phyloP scores from a whole-genome alignment of 2,888 invertebrate genomes.

The Drosophila koepferae region DNA sequence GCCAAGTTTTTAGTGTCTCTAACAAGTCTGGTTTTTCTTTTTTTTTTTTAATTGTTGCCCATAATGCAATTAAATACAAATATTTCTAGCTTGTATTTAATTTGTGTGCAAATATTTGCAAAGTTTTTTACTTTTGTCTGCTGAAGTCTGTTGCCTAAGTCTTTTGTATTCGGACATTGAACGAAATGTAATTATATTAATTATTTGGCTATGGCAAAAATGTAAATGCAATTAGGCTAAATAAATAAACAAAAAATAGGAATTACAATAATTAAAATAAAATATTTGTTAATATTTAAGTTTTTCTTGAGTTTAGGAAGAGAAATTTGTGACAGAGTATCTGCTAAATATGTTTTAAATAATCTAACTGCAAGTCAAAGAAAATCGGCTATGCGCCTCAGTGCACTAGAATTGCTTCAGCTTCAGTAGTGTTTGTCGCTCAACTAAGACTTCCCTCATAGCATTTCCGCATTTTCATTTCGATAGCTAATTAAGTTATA shows the following conservation, averaged over 20 bases:
- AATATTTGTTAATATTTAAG: neutral
- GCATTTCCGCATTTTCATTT: conserved; percentile 53
- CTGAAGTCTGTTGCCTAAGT: conserved; percentile 32
- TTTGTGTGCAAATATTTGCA: conserved; percentile 60
- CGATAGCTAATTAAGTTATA: conserved; percentile 63
- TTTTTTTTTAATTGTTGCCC: conserved; percentile 65
- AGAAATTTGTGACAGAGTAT: neutral
- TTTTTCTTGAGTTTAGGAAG: too few species aligned
- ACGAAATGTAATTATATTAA: conserved; percentile 51
- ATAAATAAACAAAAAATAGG: neutral
- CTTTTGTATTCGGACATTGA: conserved; percentile 37
- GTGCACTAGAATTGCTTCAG: conserved; percentile 36
- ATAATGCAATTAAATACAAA: conserved; percentile 73
- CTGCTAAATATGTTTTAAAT: neutral
- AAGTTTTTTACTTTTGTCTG: conserved; percentile 9
- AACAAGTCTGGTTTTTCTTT: conserved; percentile 44
- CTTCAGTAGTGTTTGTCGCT: neutral
- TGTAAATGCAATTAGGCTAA: conserved; percentile 54
- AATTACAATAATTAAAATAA: neutral
- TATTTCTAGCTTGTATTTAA: conserved; percentile 64
- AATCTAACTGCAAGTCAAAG: conserved; percentile 1
- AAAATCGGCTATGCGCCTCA: conserved; percentile 28
- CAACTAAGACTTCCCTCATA: conserved; percentile 43
- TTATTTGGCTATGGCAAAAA: conserved; percentile 58
- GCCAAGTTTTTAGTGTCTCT: conserved; percentile 46